Base-by-base conservation (phyloP, 1,140 invertebrate genomes). In the Ceratina australensis region DNA sequence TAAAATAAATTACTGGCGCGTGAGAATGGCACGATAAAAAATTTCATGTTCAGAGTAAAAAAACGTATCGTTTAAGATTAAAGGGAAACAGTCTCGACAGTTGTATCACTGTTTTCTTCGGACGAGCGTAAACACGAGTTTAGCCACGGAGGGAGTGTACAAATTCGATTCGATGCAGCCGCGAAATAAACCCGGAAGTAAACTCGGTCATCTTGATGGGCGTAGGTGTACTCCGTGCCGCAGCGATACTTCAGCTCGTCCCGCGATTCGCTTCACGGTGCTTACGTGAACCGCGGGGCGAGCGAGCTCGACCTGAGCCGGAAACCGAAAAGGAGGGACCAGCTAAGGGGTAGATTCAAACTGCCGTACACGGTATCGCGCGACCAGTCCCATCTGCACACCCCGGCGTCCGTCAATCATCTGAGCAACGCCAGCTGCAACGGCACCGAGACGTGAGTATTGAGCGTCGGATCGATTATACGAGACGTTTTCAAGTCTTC, bases 291-390 rank as follows among this genome's bases (percentile, higher is more conserved):
- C 91, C 91, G 92, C 63, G 93, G 93, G 56, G 94, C 94, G 73
- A 96, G 95, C 86, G 96, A 96, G 91, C 93, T 96, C 89, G 95
- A 96, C 91, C 93, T 96, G 79, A 94, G 94, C 89, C 93, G 94
- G 82, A 95, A 95, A 90, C 92, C 94, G 84, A 92, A 94, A 88
- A 91, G 94, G 80, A 94, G 94, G 92, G 93, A 95, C 90, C 90
- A 91, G 60, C 84, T 95, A 80, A 93, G 95, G 89, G 93, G 95
- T 80, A 93, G 93, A 81, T 93, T 95, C 86, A 96, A 96, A 93
- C 86, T 95, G 82, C 92, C 92, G 88, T 94, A 94, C 88, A 92
- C 93, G 64, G 94, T 94, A 28, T 93, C 94, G 77, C 91, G 92
- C 77, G 93, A 94, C 76, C 93, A 93, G 65, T 94, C 94, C 77